Base-by-base conservation (phyloP, 2,797 vertebrate genomes). In the Buphagus erythrorhynchus region DNA sequence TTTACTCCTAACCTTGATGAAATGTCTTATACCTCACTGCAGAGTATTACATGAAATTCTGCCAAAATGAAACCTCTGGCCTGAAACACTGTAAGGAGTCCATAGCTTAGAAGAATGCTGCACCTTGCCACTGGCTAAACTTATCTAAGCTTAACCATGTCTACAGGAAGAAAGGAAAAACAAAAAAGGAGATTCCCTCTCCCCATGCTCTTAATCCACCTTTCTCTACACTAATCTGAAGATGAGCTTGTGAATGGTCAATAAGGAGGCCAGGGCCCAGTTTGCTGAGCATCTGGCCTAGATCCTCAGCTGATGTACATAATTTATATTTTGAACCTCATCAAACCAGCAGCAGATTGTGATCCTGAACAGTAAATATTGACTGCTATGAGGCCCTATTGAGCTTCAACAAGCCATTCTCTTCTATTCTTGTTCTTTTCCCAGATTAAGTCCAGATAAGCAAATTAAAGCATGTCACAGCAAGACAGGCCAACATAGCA, bases 161-260 rank as follows among this genome's bases (percentile, higher is more conserved):
- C 65, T 95, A 80, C 43, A 84, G 91, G 77, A 94, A 93, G 66
- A 95, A 62, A 95, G 84, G 65, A 58, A 75, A 86, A 86, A 75
- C 66, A 90, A 80, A 85, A 93, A 86, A 83, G 67, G 87, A 55
- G 57, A 52, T 72, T n/a, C 18, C 33, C 33, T 38, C 15, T 63
- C 35, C 49, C 82, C 16, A 13, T 2, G 21, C 36, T 78, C 66
- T 68, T 88, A 93, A 94, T 97, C 94, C 73, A 88, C 85, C 68
- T 95, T 76, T 95, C 88, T 90, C 89, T 86, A 4, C 85, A 75
- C 80, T 97, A 95, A 94, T 91, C 83, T 81, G 87, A 86, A 85
- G 76, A 92, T 74, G 83, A 93, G 88, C 51, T 83, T 94, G 45
- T 90, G 80, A 93, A 78, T 78, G 88, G 92, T 97, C 95, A 96